These are phyloP conservation scores for Lichenostomus cassidix DNA, from an alignment of 2,113 vertebrate species.

Conservation along the genomic window DNA sequence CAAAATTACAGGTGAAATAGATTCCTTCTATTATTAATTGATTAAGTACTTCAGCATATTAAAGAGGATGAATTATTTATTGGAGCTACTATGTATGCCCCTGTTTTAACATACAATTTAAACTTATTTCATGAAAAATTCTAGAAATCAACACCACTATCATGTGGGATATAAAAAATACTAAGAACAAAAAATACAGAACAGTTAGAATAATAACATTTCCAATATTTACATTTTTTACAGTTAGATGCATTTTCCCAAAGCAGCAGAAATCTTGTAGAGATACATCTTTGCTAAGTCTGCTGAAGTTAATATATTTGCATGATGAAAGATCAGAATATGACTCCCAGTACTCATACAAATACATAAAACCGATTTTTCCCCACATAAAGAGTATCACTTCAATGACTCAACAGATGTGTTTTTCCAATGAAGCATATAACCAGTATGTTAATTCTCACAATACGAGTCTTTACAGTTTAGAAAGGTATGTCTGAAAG, in stretches of 20 bases:
- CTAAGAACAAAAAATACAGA: conserved; percentile 44
- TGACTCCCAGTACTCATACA: not conserved
- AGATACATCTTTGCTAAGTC: not conserved
- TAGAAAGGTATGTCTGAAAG: conserved; percentile 2
- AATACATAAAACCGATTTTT: not conserved
- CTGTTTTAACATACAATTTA: conserved; percentile 5
- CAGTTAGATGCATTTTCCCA: not conserved
- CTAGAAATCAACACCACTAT: conserved; percentile 40
- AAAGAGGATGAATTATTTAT: conserved; percentile 7
- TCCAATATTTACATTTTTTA: conserved; percentile 51
- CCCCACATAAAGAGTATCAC: not conserved
- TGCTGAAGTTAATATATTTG: not conserved
- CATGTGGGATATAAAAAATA: conserved; percentile 55
- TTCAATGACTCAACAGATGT: not conserved
- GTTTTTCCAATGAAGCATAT: not conserved
- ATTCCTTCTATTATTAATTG: not conserved
- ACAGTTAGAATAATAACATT: conserved; percentile 46
- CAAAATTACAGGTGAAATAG: not conserved
- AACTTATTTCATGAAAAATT: conserved; percentile 49
- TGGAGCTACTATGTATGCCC: not conserved
- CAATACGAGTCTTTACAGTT: not conserved
- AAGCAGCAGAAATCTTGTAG: not conserved
- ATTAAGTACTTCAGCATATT: not conserved
- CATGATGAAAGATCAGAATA: not conserved
- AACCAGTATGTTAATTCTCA: not conserved